A percentile compares a stretch with the other conserved stretches of the same genome.
Evolutionary conservation across 2,113 vertebrate genomes (phyloP).

Genomic region (Microcebus tavaratra): DNA sequence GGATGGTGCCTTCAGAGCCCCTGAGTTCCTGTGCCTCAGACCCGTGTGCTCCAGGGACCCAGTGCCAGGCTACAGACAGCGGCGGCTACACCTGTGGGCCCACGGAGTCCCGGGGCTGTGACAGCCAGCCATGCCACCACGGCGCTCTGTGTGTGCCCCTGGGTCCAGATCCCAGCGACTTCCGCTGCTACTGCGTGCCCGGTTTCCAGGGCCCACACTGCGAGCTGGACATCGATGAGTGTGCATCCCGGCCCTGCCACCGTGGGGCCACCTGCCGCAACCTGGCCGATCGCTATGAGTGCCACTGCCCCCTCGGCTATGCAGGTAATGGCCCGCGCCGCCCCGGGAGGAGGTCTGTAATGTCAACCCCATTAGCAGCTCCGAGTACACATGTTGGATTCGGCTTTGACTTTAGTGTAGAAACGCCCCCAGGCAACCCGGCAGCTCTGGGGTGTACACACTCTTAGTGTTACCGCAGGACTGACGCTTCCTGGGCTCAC

Average conservation of each 20-base stretch:
- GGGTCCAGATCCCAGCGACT: constrained; percentile 77
- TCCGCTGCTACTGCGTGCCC: constrained; percentile 96
- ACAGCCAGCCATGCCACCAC: constrained; percentile 89
- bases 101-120: constrained; percentile 81
- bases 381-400: too few species aligned
- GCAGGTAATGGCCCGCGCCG: constrained; percentile 84
- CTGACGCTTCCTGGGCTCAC: not conserved
- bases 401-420: not conserved
- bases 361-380: rapidly evolving
- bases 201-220: constrained; percentile 96
- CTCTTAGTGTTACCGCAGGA: not conserved
- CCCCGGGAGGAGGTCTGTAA: not conserved
- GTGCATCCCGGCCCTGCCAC: constrained; percentile 92
- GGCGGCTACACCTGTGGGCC: constrained; percentile 87
- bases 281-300: constrained; percentile 91
- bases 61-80: constrained; percentile 82
- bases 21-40: constrained; percentile 85
- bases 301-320: constrained; percentile 90
- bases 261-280: constrained; percentile 94
- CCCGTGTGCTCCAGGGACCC: constrained; percentile 89
- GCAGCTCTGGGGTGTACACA: not conserved
- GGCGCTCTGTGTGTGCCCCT: constrained; percentile 93
- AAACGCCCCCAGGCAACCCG: not conserved
- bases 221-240: constrained; percentile 97
- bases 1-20: constrained; percentile 80